Evolutionary conservation across 2,797 vertebrate species (phyloP).

Genomic region (Bovichtus variegatus): DNA sequence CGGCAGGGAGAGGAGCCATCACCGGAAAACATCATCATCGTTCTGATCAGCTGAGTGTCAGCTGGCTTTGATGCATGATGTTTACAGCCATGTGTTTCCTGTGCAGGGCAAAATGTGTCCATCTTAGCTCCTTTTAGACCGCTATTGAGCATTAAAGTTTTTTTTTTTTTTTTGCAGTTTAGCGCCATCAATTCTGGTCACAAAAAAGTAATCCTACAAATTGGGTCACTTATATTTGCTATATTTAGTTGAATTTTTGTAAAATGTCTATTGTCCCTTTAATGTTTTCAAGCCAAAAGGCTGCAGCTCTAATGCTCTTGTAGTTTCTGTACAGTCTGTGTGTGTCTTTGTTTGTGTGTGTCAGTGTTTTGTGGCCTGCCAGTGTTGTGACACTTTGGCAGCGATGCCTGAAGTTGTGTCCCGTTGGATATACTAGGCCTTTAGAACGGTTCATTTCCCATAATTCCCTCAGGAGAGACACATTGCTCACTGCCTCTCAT

Average conservation of each 20-base stretch:
- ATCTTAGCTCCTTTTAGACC: not conserved
- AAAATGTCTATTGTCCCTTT: not conserved
- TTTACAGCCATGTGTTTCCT: constrained; percentile 22
- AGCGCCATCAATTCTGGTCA: not conserved
- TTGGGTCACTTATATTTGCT: not conserved
- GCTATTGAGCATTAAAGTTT: not conserved
- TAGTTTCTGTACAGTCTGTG: not conserved
- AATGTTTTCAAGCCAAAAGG: not conserved
- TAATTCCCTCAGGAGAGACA: constrained; percentile 58
- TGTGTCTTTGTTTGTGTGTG: constrained; percentile 29
- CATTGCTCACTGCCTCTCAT: constrained; percentile 65
- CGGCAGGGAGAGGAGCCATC: constrained; percentile 40
- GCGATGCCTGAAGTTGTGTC: constrained; percentile 65
- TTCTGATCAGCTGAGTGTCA: constrained; percentile 61
- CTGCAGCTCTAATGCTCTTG: not conserved
- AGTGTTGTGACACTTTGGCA: constrained; percentile 67
- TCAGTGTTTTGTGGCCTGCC: constrained; percentile 44
- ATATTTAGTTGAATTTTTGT: not conserved
- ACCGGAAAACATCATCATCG: constrained; percentile 44
- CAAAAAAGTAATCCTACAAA: not conserved
- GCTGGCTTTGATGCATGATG: constrained; percentile 22
- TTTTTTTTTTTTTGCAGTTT: not conserved
- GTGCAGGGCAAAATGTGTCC: not conserved
- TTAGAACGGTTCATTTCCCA: constrained; percentile 72
- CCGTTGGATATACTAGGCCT: constrained; percentile 60